Evolutionary conservation across 1,140 invertebrate genomes (phyloP), one percentile per base, ranked within the genome.

Genomic region (Hyles vespertilio): DNA sequence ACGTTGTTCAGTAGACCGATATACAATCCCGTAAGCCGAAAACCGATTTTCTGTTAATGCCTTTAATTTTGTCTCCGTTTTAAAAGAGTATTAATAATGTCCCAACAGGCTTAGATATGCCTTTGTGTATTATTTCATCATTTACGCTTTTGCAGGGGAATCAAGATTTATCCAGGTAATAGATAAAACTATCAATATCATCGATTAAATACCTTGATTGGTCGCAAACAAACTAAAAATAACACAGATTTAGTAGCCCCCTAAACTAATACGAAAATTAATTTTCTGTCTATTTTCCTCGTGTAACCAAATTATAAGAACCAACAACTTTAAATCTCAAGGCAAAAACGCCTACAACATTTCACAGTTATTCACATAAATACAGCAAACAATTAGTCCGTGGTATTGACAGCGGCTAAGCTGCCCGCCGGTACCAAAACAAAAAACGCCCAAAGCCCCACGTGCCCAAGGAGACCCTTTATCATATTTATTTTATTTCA

Each of bases 401-500:
- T 53, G 65, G 60, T 80, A 80, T 77, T 67, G 76, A 77, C 79
- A 72, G 32, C 12, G 5, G 12, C 50, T 22, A 32, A 50, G 12
- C 12, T 4, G 22, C 4, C 22, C 48, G 48, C 22, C n/a, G 43
- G 22, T 5, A 12, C 43, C 10, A 43, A 32, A 61, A 60, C 65
- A 76, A 71, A 74, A 77, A 74, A 70, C 36, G 22, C 67, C 59
- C 65, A 58, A 54, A 59, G 54, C 65, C 72, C 65, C 65, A 47
- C 52, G 45, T 53, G 70, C 58, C 79, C 72, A 77, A 80, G 76
- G 74, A 78, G 73, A 69, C 65, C 77, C 84, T 77, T 81, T 79
- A 83, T 85, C 84, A 87, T 86, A 87, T 87, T 87, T 87, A 87
- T 87, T 87, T 87, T 86, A 87, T 87, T 87, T 87, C 81, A 84